phyloP scores from a whole-genome alignment of 2,888 invertebrate species.

The Bruchidius siliquastri region DNA sequence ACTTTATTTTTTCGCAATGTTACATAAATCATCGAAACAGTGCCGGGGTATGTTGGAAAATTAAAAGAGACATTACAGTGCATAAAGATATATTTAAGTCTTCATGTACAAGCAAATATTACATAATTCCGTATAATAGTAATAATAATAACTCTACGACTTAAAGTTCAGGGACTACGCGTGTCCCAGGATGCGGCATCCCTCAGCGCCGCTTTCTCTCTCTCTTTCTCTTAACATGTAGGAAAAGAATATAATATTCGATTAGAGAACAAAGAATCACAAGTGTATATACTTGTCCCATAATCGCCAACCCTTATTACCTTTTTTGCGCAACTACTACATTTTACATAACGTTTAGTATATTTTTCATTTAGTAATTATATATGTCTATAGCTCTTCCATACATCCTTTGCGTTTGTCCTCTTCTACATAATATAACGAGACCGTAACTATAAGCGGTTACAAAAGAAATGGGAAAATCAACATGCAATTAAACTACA shows the following conservation, averaged over 20 bases:
- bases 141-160: conserved; percentile 44
- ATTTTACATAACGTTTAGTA: conserved; percentile 36
- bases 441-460: conserved; percentile 41
- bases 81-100: conserved; percentile 74
- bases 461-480: conserved; percentile 40
- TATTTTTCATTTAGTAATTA: conserved; percentile 37
- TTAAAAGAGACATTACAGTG: conserved; percentile 50
- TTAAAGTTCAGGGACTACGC: neutral
- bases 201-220: neutral
- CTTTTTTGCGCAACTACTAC: conserved; percentile 42
- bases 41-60: conserved; percentile 7
- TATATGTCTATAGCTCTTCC: conserved; percentile 35
- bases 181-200: neutral
- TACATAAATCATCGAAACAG: too few species aligned
- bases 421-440: conserved; percentile 18
- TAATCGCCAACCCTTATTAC: conserved; percentile 43
- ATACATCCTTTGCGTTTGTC: conserved; percentile 11
- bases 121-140: conserved; percentile 54
- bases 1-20: too few species aligned
- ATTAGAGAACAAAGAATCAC: conserved; percentile 46
- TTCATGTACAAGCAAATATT: conserved; percentile 71
- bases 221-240: conserved; percentile 26
- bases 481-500: conserved; percentile 43
- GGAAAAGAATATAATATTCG: conserved; percentile 41
- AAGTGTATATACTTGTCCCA: conserved; percentile 42